These are phyloP conservation scores for Ciconia stormi DNA, from an alignment of 2,113 vertebrate genomes.

Conservation along the genomic window DNA sequence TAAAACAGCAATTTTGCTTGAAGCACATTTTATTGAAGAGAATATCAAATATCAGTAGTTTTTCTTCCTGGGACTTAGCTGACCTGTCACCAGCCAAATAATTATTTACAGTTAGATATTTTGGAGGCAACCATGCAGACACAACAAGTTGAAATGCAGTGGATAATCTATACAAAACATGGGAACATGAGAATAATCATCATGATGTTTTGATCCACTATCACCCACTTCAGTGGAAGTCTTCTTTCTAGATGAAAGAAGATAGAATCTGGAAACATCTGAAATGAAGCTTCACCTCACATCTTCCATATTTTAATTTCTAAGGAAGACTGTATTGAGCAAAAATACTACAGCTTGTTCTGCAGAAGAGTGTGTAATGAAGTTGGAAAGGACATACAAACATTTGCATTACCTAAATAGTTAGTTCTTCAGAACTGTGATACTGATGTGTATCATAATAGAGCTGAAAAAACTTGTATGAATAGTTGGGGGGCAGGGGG, in stretches of 20 bases:
- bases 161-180: background rate
- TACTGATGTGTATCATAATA: background rate
- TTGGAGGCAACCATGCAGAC: background rate
- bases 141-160: background rate
- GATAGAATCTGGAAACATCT: background rate
- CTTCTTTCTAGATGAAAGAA: background rate
- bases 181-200: background rate
- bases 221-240: background rate
- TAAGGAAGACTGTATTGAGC: background rate
- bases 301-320: background rate
- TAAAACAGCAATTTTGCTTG: background rate
- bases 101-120: background rate
- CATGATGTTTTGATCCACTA: background rate
- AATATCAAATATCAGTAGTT: background rate
- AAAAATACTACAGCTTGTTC: background rate
- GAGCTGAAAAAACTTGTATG: background rate
- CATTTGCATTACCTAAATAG: background rate
- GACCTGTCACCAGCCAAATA: background rate
- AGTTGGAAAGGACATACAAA: background rate
- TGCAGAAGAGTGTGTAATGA: background rate
- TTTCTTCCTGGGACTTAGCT: background rate
- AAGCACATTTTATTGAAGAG: background rate
- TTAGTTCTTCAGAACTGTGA: background rate
- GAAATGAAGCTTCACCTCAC: background rate
- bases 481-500: background rate